Base-by-base conservation (phyloP, 2,113 vertebrate genomes). In the Macrotus californicus region DNA sequence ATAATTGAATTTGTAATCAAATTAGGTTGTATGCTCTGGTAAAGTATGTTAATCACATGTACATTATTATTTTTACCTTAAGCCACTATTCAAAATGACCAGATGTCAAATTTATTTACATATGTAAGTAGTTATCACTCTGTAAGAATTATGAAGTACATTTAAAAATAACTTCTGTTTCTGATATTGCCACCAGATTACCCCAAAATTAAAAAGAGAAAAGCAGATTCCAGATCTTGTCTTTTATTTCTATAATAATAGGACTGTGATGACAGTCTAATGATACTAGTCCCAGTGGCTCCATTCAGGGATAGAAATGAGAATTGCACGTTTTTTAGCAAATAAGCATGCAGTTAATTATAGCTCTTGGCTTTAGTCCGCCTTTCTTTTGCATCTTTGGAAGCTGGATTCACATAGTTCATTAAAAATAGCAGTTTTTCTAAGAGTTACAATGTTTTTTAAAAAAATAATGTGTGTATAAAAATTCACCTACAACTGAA, bases 321-420 rank as follows among this genome's bases (percentile, higher is more conserved):
- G 97, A 98, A 96, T 80, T 94, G 79, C 96, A 96, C 97, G 75
- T 91, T 98, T 97, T 98, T 98, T 97, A 97, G 94, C 97, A 98
- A 98, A 98, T 97, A 97, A 98, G 98, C 93, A 96, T 26, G 76
- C 56, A 88, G 97, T 97, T 98, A 98, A 98, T 98, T 98, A 91
- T 94, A 97, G 95, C 92, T 97, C 92, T 98, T 97, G 97, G 98
- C 96, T 97, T 95, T 80, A 43, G 39, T 97, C 95, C 10, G 84
- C 69, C 96, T 96, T 97, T 96, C 91, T 96, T 66, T 96, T 91
- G 52, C 67, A 93, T 97, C 75, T 93, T 76, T 91, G 96, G 95
- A 94, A 97, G 91, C 96, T 88, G 95, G 93, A 87, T 97, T 90
- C 94, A 94, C 94, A 97, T 92, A 87, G 95, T 94, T 97, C 84